Evolutionary conservation across 2,113 vertebrate species (phyloP).

Genomic region (Malurus melanocephalus): DNA sequence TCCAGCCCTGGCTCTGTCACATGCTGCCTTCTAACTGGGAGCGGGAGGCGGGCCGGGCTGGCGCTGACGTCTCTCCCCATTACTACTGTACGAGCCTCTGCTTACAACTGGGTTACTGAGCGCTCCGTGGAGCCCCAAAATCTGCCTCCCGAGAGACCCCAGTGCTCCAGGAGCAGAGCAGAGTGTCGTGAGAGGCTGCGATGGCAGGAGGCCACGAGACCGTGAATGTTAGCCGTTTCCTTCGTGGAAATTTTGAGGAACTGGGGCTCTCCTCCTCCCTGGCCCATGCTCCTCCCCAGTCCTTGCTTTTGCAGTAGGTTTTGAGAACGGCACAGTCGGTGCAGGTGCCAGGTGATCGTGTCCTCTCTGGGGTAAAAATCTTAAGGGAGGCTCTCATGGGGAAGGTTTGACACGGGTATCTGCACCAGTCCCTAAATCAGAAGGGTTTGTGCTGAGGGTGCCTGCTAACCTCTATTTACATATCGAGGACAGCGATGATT

Average conservation of each 20-base stretch:
- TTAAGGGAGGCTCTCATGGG: background rate
- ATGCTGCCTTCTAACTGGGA: slow-evolving; percentile 59
- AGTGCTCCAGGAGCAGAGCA: background rate
- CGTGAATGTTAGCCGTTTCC: background rate
- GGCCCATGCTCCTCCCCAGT: background rate
- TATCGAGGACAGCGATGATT: slow-evolving; percentile 43
- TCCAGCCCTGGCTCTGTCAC: slow-evolving; percentile 66
- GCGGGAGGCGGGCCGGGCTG: slow-evolving; percentile 48
- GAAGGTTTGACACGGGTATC: background rate
- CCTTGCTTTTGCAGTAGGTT: background rate
- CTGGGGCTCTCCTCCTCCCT: background rate
- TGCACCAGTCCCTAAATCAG: background rate
- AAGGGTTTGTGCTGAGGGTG: slow-evolving; percentile 6
- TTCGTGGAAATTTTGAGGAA: slow-evolving; percentile 47
- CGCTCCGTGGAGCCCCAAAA: slow-evolving; percentile 45
- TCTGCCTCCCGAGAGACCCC: background rate
- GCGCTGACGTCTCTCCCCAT: slow-evolving; percentile 50
- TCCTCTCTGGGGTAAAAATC: background rate
- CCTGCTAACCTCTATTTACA: slow-evolving; percentile 46
- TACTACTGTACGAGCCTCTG: slow-evolving; percentile 59
- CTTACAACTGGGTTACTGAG: slow-evolving; percentile 54
- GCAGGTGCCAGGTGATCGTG: background rate
- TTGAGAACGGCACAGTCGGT: background rate
- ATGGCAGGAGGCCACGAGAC: slow-evolving; percentile 31
- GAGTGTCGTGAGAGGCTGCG: background rate